Conservation (phyloP, 2,888 invertebrate species). For the Crepidodera aurea region DNA sequence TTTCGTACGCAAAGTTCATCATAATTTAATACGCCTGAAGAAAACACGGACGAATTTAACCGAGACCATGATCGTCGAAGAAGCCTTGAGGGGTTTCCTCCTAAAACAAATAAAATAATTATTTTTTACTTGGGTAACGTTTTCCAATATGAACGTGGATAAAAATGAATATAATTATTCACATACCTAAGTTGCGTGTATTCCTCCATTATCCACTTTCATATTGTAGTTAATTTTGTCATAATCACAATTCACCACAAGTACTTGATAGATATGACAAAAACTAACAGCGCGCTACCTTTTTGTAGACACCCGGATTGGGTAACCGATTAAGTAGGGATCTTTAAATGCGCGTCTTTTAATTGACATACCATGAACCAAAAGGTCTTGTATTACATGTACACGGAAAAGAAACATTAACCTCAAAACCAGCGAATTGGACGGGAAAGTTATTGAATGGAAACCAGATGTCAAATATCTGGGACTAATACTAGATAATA, state of each 20-base stretch:
- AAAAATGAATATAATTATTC: slow-evolving; percentile 36
- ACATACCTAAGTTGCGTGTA: slow-evolving; percentile 40
- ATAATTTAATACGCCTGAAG: not conserved
- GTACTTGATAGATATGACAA: not conserved
- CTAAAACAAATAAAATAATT: slow-evolving; percentile 74
- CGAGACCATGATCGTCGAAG: slow-evolving; percentile 98
- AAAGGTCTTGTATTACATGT: too few relatives aligned
- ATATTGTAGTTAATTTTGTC: slow-evolving; percentile 43
- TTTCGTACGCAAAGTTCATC: not conserved
- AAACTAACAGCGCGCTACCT: too few relatives aligned
- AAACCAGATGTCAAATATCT: too few relatives aligned
- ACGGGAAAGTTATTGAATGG: too few relatives aligned
- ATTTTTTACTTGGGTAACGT: slow-evolving; percentile 31
- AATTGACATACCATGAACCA: too few relatives aligned
- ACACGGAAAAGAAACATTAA: too few relatives aligned
- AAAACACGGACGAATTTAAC: slow-evolving; percentile 65
- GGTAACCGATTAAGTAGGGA: too few relatives aligned
- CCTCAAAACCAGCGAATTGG: too few relatives aligned
- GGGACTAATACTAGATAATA: too few relatives aligned
- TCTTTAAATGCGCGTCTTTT: too few relatives aligned
- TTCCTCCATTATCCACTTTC: slow-evolving; percentile 47
- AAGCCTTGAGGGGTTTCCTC: slow-evolving; percentile 99
- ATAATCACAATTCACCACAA: slow-evolving; percentile 18
- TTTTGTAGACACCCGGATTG: too few relatives aligned
- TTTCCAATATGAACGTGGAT: slow-evolving; percentile 58